Base-by-base conservation (phyloP, 2,888 invertebrate species). In the Lasioglossum villosulum region DNA sequence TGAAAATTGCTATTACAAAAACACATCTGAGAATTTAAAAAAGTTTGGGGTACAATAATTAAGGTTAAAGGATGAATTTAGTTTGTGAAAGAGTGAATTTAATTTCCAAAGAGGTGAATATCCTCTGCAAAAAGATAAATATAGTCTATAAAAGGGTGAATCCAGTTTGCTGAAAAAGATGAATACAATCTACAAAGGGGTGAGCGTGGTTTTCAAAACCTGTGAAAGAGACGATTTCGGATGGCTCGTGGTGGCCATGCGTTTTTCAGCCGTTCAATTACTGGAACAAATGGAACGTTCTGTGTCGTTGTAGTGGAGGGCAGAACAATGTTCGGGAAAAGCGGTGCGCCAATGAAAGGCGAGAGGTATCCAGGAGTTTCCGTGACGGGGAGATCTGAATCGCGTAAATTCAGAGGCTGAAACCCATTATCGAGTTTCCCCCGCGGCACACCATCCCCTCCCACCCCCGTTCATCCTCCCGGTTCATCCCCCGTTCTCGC, bases 321-420 rank as follows among this genome's bases (percentile, higher is more conserved):
- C 84, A 72, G 84, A 37, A 63, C 68, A 71, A 63, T 75, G 76
- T 78, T 75, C 48, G 14, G 70, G 73, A 86, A 86, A 42, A 72
- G 42, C n/a, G n/a, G 8, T n/a, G 48, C n/a, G 71, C 39, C 48
- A 74, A 74, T 80, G 86, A 85, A 85, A 82, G 82, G 80, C 75
- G 75, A 70, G 70, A 34, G 34, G 34, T 75, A 80, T 71, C 77
- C 42, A 77, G 68, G 78, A 87, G 86, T 84, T 90, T 77, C 83
- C 83, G 86, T 88, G 82, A 89, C 83, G 90, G 75, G 70, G 75
- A 79, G 82, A 79, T 80, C 73, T 5, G 84, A 86, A 83, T 88
- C 90, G 89, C 86, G 89, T 88, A 90, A 90, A 90, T 85, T 89
- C 82, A 74, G 86, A 82, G 84, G 88, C 84, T 82, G 90, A 82